phyloP scores from a whole-genome alignment of 2,888 invertebrate genomes.

The Orthosia cruda region DNA sequence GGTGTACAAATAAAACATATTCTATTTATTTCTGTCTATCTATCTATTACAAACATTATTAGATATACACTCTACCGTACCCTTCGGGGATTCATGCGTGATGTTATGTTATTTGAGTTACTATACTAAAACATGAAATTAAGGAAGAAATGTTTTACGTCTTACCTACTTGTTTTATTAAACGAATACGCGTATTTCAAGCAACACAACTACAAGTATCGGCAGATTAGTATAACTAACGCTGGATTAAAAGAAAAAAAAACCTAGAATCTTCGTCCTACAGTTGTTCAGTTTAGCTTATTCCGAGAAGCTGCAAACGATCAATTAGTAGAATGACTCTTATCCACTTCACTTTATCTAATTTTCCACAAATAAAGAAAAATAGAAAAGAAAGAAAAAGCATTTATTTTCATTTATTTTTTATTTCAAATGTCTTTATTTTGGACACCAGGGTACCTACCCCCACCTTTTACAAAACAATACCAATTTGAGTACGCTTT shows the following conservation, averaged over 20 bases:
- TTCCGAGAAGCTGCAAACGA: neutral
- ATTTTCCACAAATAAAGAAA: neutral
- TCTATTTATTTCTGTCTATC: neutral
- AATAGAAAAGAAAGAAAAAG: too few species aligned
- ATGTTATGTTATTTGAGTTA: neutral
- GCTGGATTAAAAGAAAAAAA: neutral
- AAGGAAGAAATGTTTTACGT: neutral
- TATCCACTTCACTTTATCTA: slow-evolving; percentile 8
- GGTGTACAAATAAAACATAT: neutral
- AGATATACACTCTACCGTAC: neutral
- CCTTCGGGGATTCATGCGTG: neutral
- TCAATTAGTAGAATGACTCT: slow-evolving; percentile 1
- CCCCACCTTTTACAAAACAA: too few species aligned
- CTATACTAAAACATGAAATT: neutral
- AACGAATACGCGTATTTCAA: neutral
- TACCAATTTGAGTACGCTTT: too few species aligned
- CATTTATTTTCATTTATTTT: too few species aligned
- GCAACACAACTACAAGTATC: neutral
- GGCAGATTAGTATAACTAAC: neutral
- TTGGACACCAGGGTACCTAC: neutral
- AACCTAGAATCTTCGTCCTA: neutral
- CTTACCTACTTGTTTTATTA: neutral
- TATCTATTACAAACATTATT: neutral
- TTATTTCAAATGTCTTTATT: slow-evolving; percentile 5
- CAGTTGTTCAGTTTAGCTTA: neutral